Percentiles rank a stretch among this genome's conserved stretches.
Evolutionary conservation across 2,797 vertebrate genomes (phyloP).

Genomic region (Acipenser ruthenus): DNA sequence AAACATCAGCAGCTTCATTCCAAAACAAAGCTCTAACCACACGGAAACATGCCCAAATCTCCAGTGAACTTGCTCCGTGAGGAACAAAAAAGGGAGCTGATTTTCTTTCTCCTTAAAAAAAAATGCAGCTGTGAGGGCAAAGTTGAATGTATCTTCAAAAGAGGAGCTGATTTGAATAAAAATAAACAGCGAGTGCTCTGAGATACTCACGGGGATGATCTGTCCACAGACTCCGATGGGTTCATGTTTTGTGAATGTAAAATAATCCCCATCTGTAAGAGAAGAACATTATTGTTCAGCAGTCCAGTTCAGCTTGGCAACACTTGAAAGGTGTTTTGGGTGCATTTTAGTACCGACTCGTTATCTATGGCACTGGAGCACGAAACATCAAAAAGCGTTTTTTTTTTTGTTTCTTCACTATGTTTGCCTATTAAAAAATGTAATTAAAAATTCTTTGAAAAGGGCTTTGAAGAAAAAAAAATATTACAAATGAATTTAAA

Average conservation of each 20-base stretch:
- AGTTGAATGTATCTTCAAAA: conserved; percentile 51
- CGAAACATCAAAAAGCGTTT: not conserved
- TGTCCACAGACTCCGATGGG: conserved; percentile 98
- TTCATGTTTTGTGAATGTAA: conserved; percentile 94
- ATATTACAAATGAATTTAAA: not conserved
- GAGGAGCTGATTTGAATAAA: conserved; percentile 24
- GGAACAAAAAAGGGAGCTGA: conserved; percentile 62
- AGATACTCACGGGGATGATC: conserved; percentile 93
- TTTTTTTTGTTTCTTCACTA: too few species aligned
- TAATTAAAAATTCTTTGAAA: not conserved
- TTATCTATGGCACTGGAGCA: not conserved
- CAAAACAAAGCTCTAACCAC: too few species aligned
- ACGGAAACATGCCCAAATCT: conserved; percentile 25
- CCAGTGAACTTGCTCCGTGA: conserved; percentile 44
- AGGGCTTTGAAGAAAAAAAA: conserved; percentile 3
- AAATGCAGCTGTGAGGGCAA: conserved; percentile 42
- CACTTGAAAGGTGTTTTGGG: conserved; percentile 1
- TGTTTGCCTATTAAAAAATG: conserved; percentile 9
- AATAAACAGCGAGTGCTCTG: conserved; percentile 54
- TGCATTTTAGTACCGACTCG: conserved; percentile 6
- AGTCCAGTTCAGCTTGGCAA: conserved; percentile 35
- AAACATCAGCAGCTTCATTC: too few species aligned
- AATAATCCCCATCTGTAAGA: conserved; percentile 91
- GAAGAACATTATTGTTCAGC: conserved; percentile 43
- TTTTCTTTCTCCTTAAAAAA: conserved; percentile 46